phyloP scores from a whole-genome alignment of 2,888 invertebrate genomes.

The Leptopterna dolabrata region DNA sequence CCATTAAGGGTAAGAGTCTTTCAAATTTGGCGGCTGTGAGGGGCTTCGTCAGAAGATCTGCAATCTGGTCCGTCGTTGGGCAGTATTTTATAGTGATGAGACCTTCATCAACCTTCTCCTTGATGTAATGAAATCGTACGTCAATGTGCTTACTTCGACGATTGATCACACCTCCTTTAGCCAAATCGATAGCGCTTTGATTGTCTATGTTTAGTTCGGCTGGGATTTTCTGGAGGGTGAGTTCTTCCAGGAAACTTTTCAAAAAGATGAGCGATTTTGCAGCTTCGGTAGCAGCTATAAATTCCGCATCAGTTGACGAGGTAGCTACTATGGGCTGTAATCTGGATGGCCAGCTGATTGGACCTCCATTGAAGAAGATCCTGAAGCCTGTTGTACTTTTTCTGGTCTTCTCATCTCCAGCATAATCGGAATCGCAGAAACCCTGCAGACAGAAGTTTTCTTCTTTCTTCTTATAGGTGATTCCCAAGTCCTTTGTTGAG shows the following conservation, averaged over 20 bases:
- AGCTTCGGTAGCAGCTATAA: too few relatives aligned
- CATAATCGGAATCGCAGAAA: slow-evolving; percentile 58
- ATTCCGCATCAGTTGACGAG: too few relatives aligned
- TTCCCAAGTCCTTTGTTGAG: slow-evolving; percentile 48
- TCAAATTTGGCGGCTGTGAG: slow-evolving; percentile 24
- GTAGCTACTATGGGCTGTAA: not conserved
- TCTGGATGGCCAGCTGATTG: slow-evolving; percentile 61
- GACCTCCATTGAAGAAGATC: slow-evolving; percentile 57
- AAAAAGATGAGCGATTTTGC: slow-evolving; percentile 60
- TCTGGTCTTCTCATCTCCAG: slow-evolving; percentile 43
- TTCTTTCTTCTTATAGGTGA: slow-evolving; percentile 25
- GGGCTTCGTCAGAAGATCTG: slow-evolving; percentile 36
- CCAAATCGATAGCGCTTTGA: slow-evolving; percentile 36
- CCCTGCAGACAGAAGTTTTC: slow-evolving; percentile 4
- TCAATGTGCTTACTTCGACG: slow-evolving; percentile 40
- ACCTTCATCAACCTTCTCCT: slow-evolving; percentile 22
- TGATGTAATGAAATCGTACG: slow-evolving; percentile 26
- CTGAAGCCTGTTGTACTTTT: slow-evolving; percentile 35
- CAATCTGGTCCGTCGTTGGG: slow-evolving; percentile 23
- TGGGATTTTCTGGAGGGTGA: slow-evolving; percentile 23
- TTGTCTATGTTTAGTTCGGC: slow-evolving; percentile 27
- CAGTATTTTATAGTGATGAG: slow-evolving; percentile 25
- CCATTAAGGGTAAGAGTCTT: not conserved
- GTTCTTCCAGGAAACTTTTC: slow-evolving; percentile 58
- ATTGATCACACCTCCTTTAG: slow-evolving; percentile 23